Percentiles rank a stretch among this genome's conserved stretches.
These are phyloP conservation scores for Xenopus tropicalis DNA, from an alignment of 2,113 vertebrate species.

Conservation along the genomic window DNA sequence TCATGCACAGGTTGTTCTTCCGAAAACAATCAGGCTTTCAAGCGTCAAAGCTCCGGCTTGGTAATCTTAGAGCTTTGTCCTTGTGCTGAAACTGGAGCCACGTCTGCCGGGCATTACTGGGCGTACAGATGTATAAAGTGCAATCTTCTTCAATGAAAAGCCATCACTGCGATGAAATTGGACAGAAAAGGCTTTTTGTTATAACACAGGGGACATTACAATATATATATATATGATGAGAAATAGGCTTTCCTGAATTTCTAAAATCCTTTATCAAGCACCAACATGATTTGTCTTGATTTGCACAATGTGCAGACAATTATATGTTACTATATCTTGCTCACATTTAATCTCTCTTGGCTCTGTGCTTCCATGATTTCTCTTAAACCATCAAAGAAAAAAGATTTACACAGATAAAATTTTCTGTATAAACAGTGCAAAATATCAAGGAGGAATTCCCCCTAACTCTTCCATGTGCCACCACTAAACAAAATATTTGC, in stretches of 20 bases:
- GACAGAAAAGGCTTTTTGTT: conserved; percentile 23
- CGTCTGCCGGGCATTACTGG: conserved; percentile 26
- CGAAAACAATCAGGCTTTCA: conserved; percentile 23
- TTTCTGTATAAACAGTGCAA: too few relatives aligned
- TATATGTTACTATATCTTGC: too few relatives aligned
- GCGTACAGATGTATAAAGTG: conserved; percentile 21
- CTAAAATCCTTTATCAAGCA: neutral
- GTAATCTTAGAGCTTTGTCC: conserved; percentile 10
- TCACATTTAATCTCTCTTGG: too few relatives aligned
- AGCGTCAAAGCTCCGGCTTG: neutral
- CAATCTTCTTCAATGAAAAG: conserved; percentile 7
- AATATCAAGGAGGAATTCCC: too few relatives aligned
- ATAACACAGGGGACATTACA: conserved; percentile 5
- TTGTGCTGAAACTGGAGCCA: conserved; percentile 33
- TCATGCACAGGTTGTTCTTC: neutral
- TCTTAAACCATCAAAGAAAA: too few relatives aligned
- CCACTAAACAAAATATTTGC: too few relatives aligned
- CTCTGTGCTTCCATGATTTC: too few relatives aligned
- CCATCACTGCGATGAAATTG: neutral
- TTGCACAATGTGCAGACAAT: too few relatives aligned
- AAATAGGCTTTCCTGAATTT: neutral
- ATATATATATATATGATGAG: neutral
- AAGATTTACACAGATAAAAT: too few relatives aligned
- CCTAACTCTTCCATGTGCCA: too few relatives aligned
- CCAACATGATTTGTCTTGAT: neutral